Evolutionary conservation across 2,797 vertebrate species (phyloP), one percentile per base, ranked within the genome.

Genomic region (Microctenopoma stevenorrisi): DNA sequence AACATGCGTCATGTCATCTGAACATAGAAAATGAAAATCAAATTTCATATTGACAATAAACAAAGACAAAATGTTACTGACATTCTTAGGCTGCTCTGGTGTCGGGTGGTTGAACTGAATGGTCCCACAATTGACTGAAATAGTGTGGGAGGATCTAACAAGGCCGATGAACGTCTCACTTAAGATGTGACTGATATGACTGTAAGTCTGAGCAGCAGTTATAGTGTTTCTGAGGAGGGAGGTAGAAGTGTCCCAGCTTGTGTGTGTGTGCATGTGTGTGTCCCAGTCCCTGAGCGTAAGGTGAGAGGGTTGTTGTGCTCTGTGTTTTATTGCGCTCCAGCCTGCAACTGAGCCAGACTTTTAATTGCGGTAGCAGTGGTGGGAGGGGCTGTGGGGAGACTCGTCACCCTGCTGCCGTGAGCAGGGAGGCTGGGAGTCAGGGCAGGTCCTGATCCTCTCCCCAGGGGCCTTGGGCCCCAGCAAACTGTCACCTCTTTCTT

Each of bases 401-500:
- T 84, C 79, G 73, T 90, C 89, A 86, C 87, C 90, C 87, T 86
- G 86, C 89, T 91, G 85, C 86, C 46, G 60, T 72, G 88, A 80
- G 88, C 88, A 84, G 88, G 81, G 88, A 91, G 85, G 91, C 82
- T 83, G 85, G 89, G 89, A 95, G 92, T 88, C 66, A 78, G 82
- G 81, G 93, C 91, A 94, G 95, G 87, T 94, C 96, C 93, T 94
- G 95, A 95, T 95, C 94, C 78, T 61, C 33, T 88, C 93, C 94
- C 95, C 2, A 16, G 85, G 86, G 90, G 91, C 79, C 87, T 83
- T 54, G 72, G 76, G 92, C 87, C 89, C 93, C 90, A 92, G 91
- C 92, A 90, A 89, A 93, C 95, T 96, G 94, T 94, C 92, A 91
- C 94, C 91, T 94, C 96, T 95, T 93, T 87, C 90, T 87, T 87